Percentiles rank a stretch among this genome's conserved stretches.
phyloP scores from a whole-genome alignment of 2,888 invertebrate genomes.

The Strigamia transsilvanica region DNA sequence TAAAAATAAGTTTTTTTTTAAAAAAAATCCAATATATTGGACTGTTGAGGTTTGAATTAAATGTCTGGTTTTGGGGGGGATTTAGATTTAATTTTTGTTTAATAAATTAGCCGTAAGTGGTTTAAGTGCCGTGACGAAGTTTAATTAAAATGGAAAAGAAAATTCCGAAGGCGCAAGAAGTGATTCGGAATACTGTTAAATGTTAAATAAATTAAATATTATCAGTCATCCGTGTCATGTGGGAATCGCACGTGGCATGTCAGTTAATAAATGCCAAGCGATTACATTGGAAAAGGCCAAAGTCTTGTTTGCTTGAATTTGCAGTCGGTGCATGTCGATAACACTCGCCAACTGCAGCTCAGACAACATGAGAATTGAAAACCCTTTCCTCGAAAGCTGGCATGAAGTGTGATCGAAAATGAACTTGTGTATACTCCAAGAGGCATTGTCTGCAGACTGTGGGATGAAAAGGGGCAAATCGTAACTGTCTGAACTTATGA shows the following conservation, averaged over 20 bases:
- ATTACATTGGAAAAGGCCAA: neutral
- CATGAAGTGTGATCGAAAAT: slow-evolving; percentile 13
- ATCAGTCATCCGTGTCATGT: neutral
- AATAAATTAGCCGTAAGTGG: too few species aligned
- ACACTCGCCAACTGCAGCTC: slow-evolving; percentile 10
- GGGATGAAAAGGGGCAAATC: too few species aligned
- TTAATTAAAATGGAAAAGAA: too few species aligned
- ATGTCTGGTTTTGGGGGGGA: too few species aligned
- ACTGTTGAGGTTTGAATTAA: too few species aligned
- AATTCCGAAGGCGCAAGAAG: too few species aligned
- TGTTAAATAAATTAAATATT: neutral
- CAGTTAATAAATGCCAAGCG: neutral
- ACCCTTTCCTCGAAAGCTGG: neutral
- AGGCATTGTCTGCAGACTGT: slow-evolving; percentile 13
- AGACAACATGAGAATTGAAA: slow-evolving; percentile 20
- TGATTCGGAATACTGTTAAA: neutral
- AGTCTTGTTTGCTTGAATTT: neutral
- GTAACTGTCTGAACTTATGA: neutral
- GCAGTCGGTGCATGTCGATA: neutral
- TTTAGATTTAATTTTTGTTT: too few species aligned
- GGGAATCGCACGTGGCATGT: neutral
- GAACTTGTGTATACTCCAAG: slow-evolving; percentile 9
- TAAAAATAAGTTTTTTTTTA: too few species aligned
- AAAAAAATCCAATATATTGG: too few species aligned
- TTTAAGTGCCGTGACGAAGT: too few species aligned